Evolutionary conservation across 2,113 vertebrate species (phyloP).

Genomic region (Anser brachyrhynchus): DNA sequence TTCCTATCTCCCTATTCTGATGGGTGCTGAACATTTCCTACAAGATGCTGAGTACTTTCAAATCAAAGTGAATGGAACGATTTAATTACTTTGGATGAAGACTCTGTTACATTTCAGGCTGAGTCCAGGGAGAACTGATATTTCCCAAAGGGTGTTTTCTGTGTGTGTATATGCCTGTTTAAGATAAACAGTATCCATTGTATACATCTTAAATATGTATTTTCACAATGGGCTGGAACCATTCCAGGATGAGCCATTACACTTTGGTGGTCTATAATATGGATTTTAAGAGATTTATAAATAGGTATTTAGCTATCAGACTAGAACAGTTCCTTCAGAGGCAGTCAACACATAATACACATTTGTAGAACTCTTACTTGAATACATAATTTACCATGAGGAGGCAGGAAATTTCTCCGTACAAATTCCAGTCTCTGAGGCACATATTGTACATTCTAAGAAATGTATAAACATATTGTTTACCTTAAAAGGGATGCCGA

Average conservation of each 20-base stretch:
- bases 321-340: neutral
- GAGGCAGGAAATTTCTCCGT: slow-evolving; percentile 10
- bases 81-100: neutral
- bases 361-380: neutral
- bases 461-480: neutral
- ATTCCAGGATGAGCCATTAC: neutral
- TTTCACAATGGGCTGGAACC: neutral
- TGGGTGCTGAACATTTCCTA: neutral
- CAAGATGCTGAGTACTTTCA: neutral
- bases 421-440: neutral
- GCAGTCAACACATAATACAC: neutral
- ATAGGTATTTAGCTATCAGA: neutral
- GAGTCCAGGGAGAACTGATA: neutral
- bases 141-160: neutral
- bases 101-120: neutral
- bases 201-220: neutral
- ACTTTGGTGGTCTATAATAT: neutral
- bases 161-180: neutral
- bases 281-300: slow-evolving; percentile 20
- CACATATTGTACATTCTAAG: neutral
- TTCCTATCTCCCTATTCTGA: neutral
- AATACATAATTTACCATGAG: neutral
- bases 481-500: neutral
- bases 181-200: neutral
- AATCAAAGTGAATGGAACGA: neutral